Base-by-base conservation (phyloP, 2,113 vertebrate species). In the Heterochromis multidens region DNA sequence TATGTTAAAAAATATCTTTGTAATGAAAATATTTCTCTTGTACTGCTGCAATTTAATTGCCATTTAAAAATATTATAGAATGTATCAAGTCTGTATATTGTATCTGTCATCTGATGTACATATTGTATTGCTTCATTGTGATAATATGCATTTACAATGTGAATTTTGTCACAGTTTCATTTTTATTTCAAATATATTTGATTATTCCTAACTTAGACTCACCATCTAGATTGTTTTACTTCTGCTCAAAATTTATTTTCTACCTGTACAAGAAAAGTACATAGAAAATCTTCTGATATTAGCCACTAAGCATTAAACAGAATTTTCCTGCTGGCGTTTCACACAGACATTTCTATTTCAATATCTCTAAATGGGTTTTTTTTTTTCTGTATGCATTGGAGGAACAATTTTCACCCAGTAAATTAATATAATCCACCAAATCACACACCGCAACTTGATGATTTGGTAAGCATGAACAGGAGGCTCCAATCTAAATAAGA, bases 71-170 rank as follows among this genome's bases (percentile, higher is more conserved):
- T 74, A 84, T 72, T 84, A 81, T 81, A 61, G 84, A 92, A 93
- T 91, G 81, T 88, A 90, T 83, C 11, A 65, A 56, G 19, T 90
- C 62, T 93, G 85, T 92, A 90, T 82, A 91, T 81, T 93, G 56
- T 83, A 61, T 80, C 74, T 89, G 57, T 83, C 52, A 93, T 84
- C 89, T 90, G 31, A 89, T 92, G 88, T 91, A 90, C 62, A 94
- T 92, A 93, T 79, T 88, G 61, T n/a, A 54, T 74, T 74, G 17
- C 56, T 81, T 88, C 25, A 79, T 65, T 85, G 79, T 92, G 52
- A 89, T 89, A 72, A 90, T 72, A 85, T 79, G 62, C 79, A 85
- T 89, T 91, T 80, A 81, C 56, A 81, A 27, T 72, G 72, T 82
- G 9, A 70, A 82, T 58, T 82, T 77, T 87, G 67, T 77, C 65